Base-by-base conservation (phyloP, 2,888 invertebrate species). In the Trichopria drosophilae region DNA sequence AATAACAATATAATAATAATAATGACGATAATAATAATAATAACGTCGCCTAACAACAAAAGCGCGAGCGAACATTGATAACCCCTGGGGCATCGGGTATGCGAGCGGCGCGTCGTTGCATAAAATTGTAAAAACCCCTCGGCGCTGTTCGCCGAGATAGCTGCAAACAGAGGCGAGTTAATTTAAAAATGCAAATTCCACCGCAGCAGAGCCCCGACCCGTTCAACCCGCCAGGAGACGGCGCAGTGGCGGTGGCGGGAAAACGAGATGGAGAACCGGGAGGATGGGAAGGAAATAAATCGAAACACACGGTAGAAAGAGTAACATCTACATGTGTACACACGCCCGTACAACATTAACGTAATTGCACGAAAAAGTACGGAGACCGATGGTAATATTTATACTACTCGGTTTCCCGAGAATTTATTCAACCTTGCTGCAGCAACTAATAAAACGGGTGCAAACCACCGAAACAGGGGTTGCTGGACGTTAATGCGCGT, bases 141-240 rank as follows among this genome's bases (percentile, higher is more conserved):
- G 56, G 55, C 55, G 57, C 58, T 54, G 55, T 53, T 41, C 34
- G 51, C 50, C 54, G 58, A 69, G 73, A 71, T 72, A 70, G 72
- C 72, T 69, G 71, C 73, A 73, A 72, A 72, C 73, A 73, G 69
- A 68, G 68, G 67, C 69, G 71, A 70, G 74, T 74, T 74, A 75
- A 73, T 75, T 75, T 75, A 72, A 74, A 75, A 74, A 74, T 75
- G 75, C 73, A 75, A 75, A 75, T 75, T 73, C 63, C 61, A 61
- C 64, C 65, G 60, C 65, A 57, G 63, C 26, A 59, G 57, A 48
- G 57, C 46, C 50, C 52, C 39, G n/a, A n/a, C n/a, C n/a, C n/a
- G n/a, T n/a, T n/a, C n/a, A n/a, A n/a, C n/a, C 41, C 44, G 55
- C 49, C 54, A 36, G 45, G 42, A 22, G 47, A 31, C 35, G 12